phyloP scores from a whole-genome alignment of 2,797 vertebrate genomes.

The Propithecus perrieri region DNA sequence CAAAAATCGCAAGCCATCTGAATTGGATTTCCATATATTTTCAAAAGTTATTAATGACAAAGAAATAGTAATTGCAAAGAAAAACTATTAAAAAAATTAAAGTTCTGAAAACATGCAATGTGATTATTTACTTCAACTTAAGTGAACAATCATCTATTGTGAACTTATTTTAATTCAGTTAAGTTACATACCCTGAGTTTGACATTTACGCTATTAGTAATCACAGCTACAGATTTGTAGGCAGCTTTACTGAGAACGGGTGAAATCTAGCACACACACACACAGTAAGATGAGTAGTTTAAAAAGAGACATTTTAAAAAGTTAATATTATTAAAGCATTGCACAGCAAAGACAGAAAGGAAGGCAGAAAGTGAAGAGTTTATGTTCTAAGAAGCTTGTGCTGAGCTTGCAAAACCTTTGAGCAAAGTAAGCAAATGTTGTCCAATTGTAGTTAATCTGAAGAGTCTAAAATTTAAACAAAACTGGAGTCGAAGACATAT shows the following conservation, averaged over 20 bases:
- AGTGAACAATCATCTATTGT: not conserved
- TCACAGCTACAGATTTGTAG: not conserved
- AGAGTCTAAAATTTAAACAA: conserved; percentile 80
- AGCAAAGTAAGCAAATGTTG: conserved; percentile 79
- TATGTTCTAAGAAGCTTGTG: conserved; percentile 42
- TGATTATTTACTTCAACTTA: not conserved
- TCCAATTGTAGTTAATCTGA: conserved; percentile 76
- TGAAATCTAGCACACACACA: not conserved
- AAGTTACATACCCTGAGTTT: not conserved
- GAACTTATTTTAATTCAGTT: not conserved
- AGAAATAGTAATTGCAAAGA: not conserved
- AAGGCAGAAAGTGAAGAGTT: conserved; percentile 41
- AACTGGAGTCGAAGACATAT: conserved; percentile 71
- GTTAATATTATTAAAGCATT: not conserved
- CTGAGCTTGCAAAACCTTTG: conserved; percentile 72
- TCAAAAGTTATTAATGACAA: not conserved
- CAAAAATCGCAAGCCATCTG: not conserved
- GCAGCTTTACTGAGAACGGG: not conserved
- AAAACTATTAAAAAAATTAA: not conserved
- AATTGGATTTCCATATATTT: not conserved
- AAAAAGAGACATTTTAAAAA: not conserved
- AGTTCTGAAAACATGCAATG: not conserved
- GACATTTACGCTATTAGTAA: conserved; percentile 28
- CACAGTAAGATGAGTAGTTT: not conserved
- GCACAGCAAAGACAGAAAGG: not conserved